Percentiles rank a stretch among this genome's conserved stretches.
phyloP scores from a whole-genome alignment of 2,797 vertebrate species.

The Sphaeramia orbicularis region DNA sequence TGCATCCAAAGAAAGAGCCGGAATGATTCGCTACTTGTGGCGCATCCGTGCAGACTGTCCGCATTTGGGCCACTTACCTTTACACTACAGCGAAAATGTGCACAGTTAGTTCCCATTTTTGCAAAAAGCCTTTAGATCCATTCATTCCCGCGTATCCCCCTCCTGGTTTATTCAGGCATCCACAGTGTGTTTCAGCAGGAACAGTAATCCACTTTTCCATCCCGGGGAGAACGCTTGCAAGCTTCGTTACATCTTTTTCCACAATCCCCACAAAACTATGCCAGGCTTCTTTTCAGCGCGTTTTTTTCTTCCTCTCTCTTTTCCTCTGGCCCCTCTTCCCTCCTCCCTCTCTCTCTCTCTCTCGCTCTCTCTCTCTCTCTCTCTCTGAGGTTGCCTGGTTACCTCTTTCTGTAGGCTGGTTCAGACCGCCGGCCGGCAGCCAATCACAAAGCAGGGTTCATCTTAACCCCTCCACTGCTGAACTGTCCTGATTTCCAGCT shows the following conservation, averaged over 20 bases:
- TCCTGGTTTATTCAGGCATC: slow-evolving; percentile 71
- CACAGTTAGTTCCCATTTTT: slow-evolving; percentile 84
- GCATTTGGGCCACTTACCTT: slow-evolving; percentile 80
- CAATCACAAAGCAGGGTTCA: slow-evolving; percentile 80
- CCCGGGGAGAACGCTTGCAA: slow-evolving; percentile 73
- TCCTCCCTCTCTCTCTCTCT: slow-evolving; percentile 64
- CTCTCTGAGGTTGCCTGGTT: slow-evolving; percentile 84
- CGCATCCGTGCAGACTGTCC: slow-evolving; percentile 9
- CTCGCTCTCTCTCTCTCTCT: slow-evolving; percentile 58
- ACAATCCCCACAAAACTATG: slow-evolving; percentile 79
- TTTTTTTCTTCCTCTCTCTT: slow-evolving; percentile 56
- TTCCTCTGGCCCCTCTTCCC: slow-evolving; percentile 67
- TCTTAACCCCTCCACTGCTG: slow-evolving; percentile 85
- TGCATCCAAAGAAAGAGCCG: not conserved
- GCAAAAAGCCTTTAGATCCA: slow-evolving; percentile 81
- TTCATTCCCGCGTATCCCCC: slow-evolving; percentile 67
- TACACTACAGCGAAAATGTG: slow-evolving; percentile 75
- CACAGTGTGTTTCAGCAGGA: slow-evolving; percentile 68
- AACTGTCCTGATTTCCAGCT: slow-evolving; percentile 85
- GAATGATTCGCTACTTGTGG: slow-evolving; percentile 9
- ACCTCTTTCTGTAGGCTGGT: slow-evolving; percentile 85
- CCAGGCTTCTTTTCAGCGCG: slow-evolving; percentile 82
- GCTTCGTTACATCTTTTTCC: slow-evolving; percentile 84
- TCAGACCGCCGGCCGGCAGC: slow-evolving; percentile 83
- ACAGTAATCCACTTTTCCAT: slow-evolving; percentile 86